Evolutionary conservation across 2,797 vertebrate species (phyloP), one percentile per base, ranked within the genome.

Genomic region (Sebastes flavidus): DNA sequence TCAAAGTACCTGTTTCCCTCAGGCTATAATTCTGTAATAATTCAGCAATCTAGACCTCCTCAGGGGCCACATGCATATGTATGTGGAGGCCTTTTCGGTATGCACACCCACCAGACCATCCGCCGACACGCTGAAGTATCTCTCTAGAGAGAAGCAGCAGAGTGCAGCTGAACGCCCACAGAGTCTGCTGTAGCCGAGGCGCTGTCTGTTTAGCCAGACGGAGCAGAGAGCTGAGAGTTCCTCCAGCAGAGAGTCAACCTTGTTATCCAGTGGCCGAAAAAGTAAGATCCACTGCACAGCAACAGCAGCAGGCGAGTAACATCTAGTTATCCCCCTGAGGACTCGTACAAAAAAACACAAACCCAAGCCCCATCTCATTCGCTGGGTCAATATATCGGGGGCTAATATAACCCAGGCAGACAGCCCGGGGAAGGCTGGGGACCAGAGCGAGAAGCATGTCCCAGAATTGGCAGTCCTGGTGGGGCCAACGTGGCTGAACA

Each of bases 121-220:
- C 84, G 54, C 78, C 27, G 34, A 84, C 85, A 76, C n/a, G 8
- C 66, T 62, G 84, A 63, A 87, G 73, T 61, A 62, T 79, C 72
- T 89, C 87, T 81, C 88, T 18, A 8, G 88, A 87, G 90, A 78
- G 78, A 84, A 52, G 67, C 87, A 77, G 78, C 71, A 30, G 87
- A 86, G 89, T 87, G 87, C 86, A 84, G 72, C 72, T 18, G 38
- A 81, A 90, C 86, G 78, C 91, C 92, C 85, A 91, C 91, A 78
- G 82, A 80, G 90, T 90, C 86, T 89, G 87, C 70, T 12, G 22
- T 4, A 68, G 77, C 73, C 6, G 6, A 80, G 82, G 78, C 24
- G 12, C 81, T 84, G 81, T 86, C 87, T 89, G 88, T 83, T 89
- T 80, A 88, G 83, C 76, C 76, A 92, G 87, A 88, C 55, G 11